Base-by-base conservation (phyloP, 2,888 invertebrate genomes). In the Heliconius sara region DNA sequence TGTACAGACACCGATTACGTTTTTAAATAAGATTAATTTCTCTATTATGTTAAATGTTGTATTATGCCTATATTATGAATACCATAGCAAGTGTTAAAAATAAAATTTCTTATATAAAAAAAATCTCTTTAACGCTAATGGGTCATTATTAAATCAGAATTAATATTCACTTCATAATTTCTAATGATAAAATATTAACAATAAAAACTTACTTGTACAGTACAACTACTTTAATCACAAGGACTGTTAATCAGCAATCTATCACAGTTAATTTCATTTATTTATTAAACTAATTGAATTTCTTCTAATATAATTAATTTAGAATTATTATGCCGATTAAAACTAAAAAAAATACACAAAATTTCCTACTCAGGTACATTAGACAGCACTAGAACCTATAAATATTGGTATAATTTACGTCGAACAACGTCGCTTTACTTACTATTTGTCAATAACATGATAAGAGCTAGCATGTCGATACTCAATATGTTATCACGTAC, bases 401-500 rank as follows among this genome's bases (percentile, higher is more conserved):
- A 34, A 57, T 22, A n/a, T 57, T 57, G 57, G 57, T 57, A n/a
- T 57, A 72, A 34, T 57, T 72, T 6, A 72, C 72, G 57, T 6
- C n/a, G 72, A 34, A 34, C 57, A 34, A 57, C 52, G 7, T 43
- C 74, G 57, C 78, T 47, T 47, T 67, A 77, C 79, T 80, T 68
- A 77, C 83, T 79, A 84, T 83, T 83, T 80, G 78, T 83, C 83
- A 84, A 84, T 81, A 83, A 81, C 83, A 82, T 84, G 89, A 89
- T 91, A 91, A 89, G 87, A 86, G 86, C 86, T 84, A 86, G 82
- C 81, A 80, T 65, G 77, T 74, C 87, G 89, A 90, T 91, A 90
- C 86, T 85, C 85, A 86, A 86, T 87, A 85, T 52, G 87, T 89
- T 94, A 93, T 93, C 93, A 86, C 84, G 84, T 81, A 89, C 34